Base-by-base conservation (phyloP, 2,113 vertebrate genomes). In the Triplophysa siluroides region DNA sequence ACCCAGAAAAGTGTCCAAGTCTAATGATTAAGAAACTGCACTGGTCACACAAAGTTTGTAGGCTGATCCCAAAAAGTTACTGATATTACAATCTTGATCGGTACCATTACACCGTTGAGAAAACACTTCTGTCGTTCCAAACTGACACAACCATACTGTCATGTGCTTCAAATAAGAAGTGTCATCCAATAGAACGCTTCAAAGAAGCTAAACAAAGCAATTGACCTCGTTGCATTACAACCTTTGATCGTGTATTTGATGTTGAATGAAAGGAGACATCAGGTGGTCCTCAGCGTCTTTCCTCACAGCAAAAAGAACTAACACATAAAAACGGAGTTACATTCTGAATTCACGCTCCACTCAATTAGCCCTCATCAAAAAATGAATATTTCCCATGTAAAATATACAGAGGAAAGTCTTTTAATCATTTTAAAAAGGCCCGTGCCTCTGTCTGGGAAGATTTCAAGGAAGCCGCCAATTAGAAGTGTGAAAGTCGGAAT, bases 401-500 rank as follows among this genome's bases (percentile, higher is more conserved):
- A 81, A 81, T 83, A 83, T 78, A 81, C 79, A 81, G 68, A 64
- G 67, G 71, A 75, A 85, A 86, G 81, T 80, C 83, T 83, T 88
- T 84, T 85, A 87, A 85, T 87, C 85, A 82, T 85, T 80, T 84
- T 45, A 79, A 75, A 82, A 81, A 70, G 68, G 84, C 80, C 76
- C 23, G 41, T 68, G 78, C 81, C 72, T 78, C 83, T 81, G 83
- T 83, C 80, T 80, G 81, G 75, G 78, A 83, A 60, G 77, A 83
- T 85, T 81, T 87, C 83, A 84, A 85, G 83, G 73, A 86, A 83
- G 83, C 80, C 78, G 80, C 85, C 81, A 85, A 86, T 89, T 87
- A 87, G 83, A 83, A 86, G 88, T 86, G 88, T 85, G 85, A 87
- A 87, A 87, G 76, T 84, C 66, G 43, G 79, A 84, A 83, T 83